Base-by-base conservation (phyloP, 2,888 invertebrate genomes). In the Punctoribates punctum region DNA sequence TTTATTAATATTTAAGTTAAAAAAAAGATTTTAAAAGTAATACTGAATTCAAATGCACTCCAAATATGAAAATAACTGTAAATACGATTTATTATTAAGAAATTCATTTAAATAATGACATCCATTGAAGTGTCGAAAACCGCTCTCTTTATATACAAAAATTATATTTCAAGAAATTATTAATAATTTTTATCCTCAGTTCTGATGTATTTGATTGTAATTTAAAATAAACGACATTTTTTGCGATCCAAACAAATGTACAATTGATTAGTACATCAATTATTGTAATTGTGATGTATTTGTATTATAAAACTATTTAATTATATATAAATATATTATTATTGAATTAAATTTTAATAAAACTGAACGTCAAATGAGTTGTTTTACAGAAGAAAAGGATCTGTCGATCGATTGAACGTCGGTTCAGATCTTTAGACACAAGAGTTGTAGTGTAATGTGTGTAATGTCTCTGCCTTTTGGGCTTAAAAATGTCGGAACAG, bases 251-350 rank as follows among this genome's bases (percentile, higher is more conserved):
- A 57, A 57, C 57, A 57, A 57, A 57, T 57, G 57, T 57, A 57
- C 57, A 57, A 25, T 57, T 57, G 57, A 57, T 57, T 57, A 57
- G 57, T 20, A 57, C 57, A 57, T 57, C 57, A 57, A 57, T 57
- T 29, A 62, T 34, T 62, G 34, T 62, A 62, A 62, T 62, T 62
- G 62, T 62, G 62, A 62, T 62, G 62, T 62, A 62, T 62, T 62
- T 62, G 62, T 62, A 62, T 62, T 62, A 62, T 62, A 62, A 57
- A 57, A 23, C 23, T 27, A 62, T 62, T 34, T 34, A 62, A 62
- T 62, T 62, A 23, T 60, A 60, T 27, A 62, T 17, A 62, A 23
- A 57, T 57, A 57, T 23, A 57, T 23, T 23, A 57, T 57, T 25
- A 23, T 23, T 57, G 20, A 51, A 51, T 57, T 23, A 57, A 25